phyloP scores from a whole-genome alignment of 2,888 invertebrate genomes.

The Eurytoma californica region DNA sequence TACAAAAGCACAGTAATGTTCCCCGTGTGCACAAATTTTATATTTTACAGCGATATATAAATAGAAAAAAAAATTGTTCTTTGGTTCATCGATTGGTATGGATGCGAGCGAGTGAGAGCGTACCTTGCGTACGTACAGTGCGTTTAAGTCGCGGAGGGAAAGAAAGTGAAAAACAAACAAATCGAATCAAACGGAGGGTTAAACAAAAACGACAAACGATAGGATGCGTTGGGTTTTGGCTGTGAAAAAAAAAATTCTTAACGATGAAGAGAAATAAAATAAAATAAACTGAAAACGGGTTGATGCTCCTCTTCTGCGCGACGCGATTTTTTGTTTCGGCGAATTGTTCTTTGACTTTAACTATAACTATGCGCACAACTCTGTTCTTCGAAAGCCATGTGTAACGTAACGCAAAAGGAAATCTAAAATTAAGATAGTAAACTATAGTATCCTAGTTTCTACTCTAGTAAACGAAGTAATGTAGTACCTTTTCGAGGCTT shows the following conservation, averaged over 20 bases:
- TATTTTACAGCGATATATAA: constrained; percentile 37
- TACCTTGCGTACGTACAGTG: constrained; percentile 15
- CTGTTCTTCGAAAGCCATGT: not conserved
- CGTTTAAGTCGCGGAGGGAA: constrained; percentile 18
- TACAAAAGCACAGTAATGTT: constrained; percentile 47
- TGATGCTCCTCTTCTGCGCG: constrained; percentile 36
- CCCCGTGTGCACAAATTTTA: constrained; percentile 31
- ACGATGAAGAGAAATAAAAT: not conserved
- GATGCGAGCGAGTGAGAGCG: not conserved
- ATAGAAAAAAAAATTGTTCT: constrained; percentile 27
- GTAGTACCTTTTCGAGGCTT: no score
- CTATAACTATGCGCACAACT: constrained; percentile 5
- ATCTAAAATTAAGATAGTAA: constrained; percentile 22
- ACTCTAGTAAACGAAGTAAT: no score
- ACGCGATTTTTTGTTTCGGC: not conserved
- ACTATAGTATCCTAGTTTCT: not conserved
- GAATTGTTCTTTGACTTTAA: not conserved
- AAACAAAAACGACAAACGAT: not conserved
- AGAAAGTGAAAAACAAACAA: not conserved
- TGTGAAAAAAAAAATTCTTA: constrained; percentile 31
- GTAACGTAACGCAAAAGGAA: constrained; percentile 10
- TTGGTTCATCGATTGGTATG: constrained; percentile 31
- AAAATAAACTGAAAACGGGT: constrained; percentile 32
- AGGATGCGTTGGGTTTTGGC: constrained; percentile 38
- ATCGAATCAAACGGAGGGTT: constrained; percentile 26